These are phyloP conservation scores for Aethes cnicana DNA, from an alignment of 2,888 invertebrate species.

Conservation along the genomic window DNA sequence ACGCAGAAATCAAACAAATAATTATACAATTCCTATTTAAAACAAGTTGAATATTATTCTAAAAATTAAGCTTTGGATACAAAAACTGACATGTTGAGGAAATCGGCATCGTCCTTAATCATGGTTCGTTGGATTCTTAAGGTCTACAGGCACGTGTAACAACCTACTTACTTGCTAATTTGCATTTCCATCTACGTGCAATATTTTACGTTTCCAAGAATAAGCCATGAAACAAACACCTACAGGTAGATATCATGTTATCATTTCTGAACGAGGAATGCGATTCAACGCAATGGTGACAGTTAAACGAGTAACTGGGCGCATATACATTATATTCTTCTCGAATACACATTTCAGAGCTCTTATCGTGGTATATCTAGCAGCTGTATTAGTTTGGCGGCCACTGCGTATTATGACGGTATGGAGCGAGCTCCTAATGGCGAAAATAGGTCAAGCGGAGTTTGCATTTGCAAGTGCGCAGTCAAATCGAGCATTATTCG, in stretches of 20 bases:
- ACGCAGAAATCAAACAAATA: too few species aligned
- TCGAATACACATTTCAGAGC: conserved; percentile 4
- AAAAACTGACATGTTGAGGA: background rate
- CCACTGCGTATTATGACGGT: conserved; percentile 3
- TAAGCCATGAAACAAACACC: too few species aligned
- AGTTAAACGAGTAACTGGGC: background rate
- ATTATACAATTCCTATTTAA: too few species aligned
- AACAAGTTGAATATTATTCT: too few species aligned
- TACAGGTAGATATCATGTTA: too few species aligned
- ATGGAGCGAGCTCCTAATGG: conserved; percentile 23
- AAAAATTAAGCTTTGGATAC: too few species aligned
- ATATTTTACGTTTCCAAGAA: too few species aligned
- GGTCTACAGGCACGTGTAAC: conserved; percentile 20
- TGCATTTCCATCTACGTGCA: background rate
- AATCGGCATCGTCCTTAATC: conserved; percentile 5
- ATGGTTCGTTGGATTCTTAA: conserved; percentile 2
- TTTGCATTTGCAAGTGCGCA: conserved; percentile 50
- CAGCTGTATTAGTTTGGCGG: conserved; percentile 19
- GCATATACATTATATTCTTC: background rate
- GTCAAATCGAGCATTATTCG: conserved; percentile 6
- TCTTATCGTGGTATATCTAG: conserved; percentile 15
- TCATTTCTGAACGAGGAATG: too few species aligned
- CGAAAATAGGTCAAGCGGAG: conserved; percentile 55
- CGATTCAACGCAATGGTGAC: background rate
- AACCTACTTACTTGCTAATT: background rate